A percentile compares a stretch with the other conserved stretches of the same genome.
phyloP scores from a whole-genome alignment of 1,140 invertebrate genomes.

The Dryas iulia region DNA sequence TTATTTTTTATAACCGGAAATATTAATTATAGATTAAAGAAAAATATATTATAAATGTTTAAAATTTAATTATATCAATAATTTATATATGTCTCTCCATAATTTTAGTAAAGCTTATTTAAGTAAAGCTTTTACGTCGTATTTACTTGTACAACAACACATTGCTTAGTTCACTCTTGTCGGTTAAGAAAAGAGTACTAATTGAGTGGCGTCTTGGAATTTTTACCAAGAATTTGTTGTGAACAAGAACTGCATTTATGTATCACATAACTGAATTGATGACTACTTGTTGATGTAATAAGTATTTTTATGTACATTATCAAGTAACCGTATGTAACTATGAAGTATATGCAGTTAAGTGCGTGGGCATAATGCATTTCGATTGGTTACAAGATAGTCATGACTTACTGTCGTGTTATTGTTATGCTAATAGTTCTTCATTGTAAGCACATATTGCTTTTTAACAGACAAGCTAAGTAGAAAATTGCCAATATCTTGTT shows the following conservation, averaged over 20 bases:
- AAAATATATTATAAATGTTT: too few species aligned
- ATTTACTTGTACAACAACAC: too few species aligned
- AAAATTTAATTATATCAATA: too few species aligned
- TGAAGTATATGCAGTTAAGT: background rate
- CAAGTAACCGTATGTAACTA: background rate
- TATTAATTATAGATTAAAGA: too few species aligned
- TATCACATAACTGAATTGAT: conserved; percentile 6
- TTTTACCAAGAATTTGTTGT: background rate
- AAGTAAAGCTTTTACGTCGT: too few species aligned
- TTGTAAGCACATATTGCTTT: background rate
- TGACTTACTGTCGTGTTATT: conserved; percentile 25
- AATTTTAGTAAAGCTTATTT: too few species aligned
- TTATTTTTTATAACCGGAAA: too few species aligned
- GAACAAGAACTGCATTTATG: background rate
- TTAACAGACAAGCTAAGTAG: background rate
- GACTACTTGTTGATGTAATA: background rate
- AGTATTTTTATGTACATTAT: background rate
- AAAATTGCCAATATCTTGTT: background rate
- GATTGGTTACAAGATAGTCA: conserved; percentile 15
- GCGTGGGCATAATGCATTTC: conserved; percentile 21
- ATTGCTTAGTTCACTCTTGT: too few species aligned
- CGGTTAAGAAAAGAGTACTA: too few species aligned
- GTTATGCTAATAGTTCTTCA: conserved; percentile 24
- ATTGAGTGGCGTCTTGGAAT: background rate
- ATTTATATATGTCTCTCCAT: too few species aligned